phyloP scores from a whole-genome alignment of 1,140 invertebrate genomes.

The Probaryconus sp. region DNA sequence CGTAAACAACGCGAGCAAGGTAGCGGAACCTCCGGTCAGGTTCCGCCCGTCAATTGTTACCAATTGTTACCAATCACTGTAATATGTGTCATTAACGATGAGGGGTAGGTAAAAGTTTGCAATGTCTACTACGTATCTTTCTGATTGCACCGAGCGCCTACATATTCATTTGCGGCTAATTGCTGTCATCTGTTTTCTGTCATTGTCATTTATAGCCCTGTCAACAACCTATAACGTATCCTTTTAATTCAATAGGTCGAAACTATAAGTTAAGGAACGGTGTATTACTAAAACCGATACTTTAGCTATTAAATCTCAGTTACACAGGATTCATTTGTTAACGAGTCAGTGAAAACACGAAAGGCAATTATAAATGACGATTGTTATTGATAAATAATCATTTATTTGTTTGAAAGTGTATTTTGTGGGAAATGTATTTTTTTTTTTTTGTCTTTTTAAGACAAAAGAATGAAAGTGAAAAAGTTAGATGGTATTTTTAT shows the following conservation, averaged over 20 bases:
- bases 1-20: conserved; percentile 76
- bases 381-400: no score
- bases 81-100: conserved; percentile 76
- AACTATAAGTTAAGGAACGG: neutral
- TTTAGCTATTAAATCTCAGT: no score
- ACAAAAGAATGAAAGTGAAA: no score
- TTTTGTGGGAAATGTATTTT: no score
- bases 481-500: no score
- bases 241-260: conserved; percentile 19
- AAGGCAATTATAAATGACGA: no score
- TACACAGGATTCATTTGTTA: no score
- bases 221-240: conserved; percentile 39
- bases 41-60: conserved; percentile 78
- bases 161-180: conserved; percentile 70
- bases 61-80: conserved; percentile 77
- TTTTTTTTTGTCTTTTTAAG: no score
- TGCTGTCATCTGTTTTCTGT: conserved; percentile 55
- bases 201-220: conserved; percentile 51
- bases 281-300: no score
- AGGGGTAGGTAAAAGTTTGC: conserved; percentile 70
- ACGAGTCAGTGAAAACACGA: no score
- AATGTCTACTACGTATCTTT: conserved; percentile 58
- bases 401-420: no score
- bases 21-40: conserved; percentile 74
- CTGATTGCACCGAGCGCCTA: conserved; percentile 63